Evolutionary conservation across 2,797 vertebrate genomes (phyloP), one percentile per base, ranked within the genome.

Genomic region (Gephyroberyx darwinii): DNA sequence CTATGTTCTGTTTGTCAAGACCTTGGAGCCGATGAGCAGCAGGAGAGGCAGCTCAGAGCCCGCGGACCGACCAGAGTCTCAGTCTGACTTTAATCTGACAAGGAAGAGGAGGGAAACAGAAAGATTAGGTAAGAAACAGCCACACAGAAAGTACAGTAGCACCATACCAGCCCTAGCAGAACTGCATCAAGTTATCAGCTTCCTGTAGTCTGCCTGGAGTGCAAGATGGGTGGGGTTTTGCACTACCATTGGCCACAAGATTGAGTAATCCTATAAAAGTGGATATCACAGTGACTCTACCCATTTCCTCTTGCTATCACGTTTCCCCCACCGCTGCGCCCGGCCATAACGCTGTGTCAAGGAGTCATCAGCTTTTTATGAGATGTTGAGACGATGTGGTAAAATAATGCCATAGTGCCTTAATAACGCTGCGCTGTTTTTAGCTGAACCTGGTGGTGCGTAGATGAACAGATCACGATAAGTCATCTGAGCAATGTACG

Each of bases 51-150:
- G 55, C 69, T 71, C 61, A 12, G 79, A 71, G 14, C 10, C 72
- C 2, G 8, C 16, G 31, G 41, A 50, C 14, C 77, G 72, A 8
- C 17, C 65, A 0, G 61, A 12, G 14, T 17, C 69, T 60, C 62
- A 52, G 13, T 19, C 66, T 2, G 13, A 8, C 5, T 48, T 45
- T 3, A 45, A 5, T 6, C 48, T 31, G 14, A 22, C 8, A 20
- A 86, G 90, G 48, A 91, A 4, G 62, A 93, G 45, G 66, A 93
- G 91, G 57, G 13, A 13, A 33, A 13, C 78, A 14, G 82, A 86
- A 45, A 69, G 43, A 26, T 30, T 20, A 65, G 87, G 93, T 91
- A 77, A 89, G 84, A 55, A 31, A 59, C 8, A 17, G 0, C 17
- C 5, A 14, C 22, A n/a, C 20, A 5, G 5, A 55, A 2, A 26